phyloP scores from a whole-genome alignment of 2,797 vertebrate species.

The Urocyon cinereoargenteus region DNA sequence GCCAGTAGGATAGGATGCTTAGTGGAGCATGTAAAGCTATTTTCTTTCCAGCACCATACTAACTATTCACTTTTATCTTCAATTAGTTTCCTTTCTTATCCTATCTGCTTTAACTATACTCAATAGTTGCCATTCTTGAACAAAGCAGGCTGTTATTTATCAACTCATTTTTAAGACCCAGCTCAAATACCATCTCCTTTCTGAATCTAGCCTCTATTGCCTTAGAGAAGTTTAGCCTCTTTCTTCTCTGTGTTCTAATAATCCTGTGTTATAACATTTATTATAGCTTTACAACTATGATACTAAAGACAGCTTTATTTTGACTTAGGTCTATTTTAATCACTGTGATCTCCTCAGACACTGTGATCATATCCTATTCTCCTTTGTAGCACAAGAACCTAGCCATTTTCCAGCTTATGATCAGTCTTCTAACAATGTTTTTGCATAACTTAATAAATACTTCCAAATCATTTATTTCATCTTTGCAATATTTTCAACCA shows the following conservation, averaged over 20 bases:
- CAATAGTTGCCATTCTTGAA: background rate
- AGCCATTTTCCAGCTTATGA: background rate
- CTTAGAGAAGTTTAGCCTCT: background rate
- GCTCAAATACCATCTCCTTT: background rate
- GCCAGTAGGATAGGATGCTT: background rate
- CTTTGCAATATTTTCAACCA: background rate
- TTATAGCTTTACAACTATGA: background rate
- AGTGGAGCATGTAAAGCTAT: background rate
- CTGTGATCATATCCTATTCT: background rate
- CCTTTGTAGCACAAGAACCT: background rate
- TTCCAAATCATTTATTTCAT: constrained; percentile 5
- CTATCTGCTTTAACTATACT: background rate
- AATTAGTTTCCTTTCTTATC: background rate
- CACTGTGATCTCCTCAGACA: background rate
- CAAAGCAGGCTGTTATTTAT: background rate
- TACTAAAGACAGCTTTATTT: background rate
- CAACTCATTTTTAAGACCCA: background rate
- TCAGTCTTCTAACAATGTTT: background rate
- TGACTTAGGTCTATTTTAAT: background rate
- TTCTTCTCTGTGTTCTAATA: background rate
- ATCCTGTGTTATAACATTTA: background rate
- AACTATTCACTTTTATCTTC: background rate
- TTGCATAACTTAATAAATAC: background rate
- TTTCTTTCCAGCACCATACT: background rate
- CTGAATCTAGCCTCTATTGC: background rate